phyloP scores from a whole-genome alignment of 2,113 vertebrate species.

The Antidorcas marsupialis region DNA sequence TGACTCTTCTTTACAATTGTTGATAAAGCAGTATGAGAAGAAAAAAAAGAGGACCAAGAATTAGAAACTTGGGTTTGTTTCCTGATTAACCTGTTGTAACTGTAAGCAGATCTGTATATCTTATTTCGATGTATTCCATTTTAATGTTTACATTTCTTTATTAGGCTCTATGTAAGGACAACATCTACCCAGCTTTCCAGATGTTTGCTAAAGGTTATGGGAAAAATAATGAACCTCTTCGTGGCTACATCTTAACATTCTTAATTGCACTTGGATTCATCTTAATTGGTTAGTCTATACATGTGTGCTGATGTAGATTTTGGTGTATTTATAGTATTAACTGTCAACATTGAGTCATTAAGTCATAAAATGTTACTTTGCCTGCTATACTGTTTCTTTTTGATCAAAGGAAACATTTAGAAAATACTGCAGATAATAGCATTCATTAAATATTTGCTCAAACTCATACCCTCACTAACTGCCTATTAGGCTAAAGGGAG shows the following conservation, averaged over 20 bases:
- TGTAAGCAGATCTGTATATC: neutral
- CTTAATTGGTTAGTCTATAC: conserved; percentile 89
- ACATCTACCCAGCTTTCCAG: conserved; percentile 94
- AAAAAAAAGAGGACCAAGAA: neutral
- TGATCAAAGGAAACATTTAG: neutral
- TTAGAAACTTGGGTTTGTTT: neutral
- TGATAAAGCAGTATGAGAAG: neutral
- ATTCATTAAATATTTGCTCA: neutral
- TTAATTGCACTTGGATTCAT: conserved; percentile 96
- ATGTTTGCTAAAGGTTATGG: conserved; percentile 97
- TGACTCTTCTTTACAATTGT: neutral
- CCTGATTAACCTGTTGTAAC: neutral
- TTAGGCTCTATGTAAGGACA: conserved; percentile 98
- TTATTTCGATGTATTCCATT: neutral
- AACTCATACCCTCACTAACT: neutral
- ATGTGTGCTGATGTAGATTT: neutral
- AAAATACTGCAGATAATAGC: neutral
- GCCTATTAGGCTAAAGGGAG: neutral
- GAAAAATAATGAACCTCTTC: conserved; percentile 97
- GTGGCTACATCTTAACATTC: conserved; percentile 96
- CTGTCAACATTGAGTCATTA: conserved; percentile 23
- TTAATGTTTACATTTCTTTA: conserved; percentile 30
- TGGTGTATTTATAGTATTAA: neutral
- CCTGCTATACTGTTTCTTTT: neutral
- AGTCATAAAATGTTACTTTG: neutral